Evolutionary conservation across 2,113 vertebrate genomes (phyloP), one percentile per base, ranked within the genome.

Genomic region (Clupea harengus): DNA sequence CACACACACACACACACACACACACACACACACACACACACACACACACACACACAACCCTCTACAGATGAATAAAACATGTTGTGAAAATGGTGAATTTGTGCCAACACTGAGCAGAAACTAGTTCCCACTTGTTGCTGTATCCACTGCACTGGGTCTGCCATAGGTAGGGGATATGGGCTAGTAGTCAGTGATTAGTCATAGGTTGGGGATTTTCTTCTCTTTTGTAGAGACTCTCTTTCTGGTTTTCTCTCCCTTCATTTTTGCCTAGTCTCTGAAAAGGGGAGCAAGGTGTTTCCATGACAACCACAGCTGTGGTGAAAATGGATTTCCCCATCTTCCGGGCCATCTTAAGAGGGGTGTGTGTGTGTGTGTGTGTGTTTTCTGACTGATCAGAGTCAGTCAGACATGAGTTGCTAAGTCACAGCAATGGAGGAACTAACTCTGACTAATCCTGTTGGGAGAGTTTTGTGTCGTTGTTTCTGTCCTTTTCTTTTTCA

Each of bases 161-260:
- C 3, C 67, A 13, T 28, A 10, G 67, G 10, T 28, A 0, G 28
- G 28, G 28, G 67, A 15, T 39, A 39, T 39, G 28, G 67, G 28
- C 67, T 3, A 75, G 25, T 75, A 15, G 67, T 75, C 67, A 15
- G 67, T 75, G 67, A 75, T 75, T 75, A 88, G 84, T 82, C 45
- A 72, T n/a, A 85, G 87, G 4, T 22, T 60, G 45, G 25, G 18
- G 87, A 82, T 8, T 81, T 46, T 83, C 47, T 32, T 32, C 52
- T 10, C 80, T 85, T 67, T 81, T 78, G 50, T 22, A 75, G 13
- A 28, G 60, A 3, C 47, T 83, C 46, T 25, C 11, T 72, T 11
- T 72, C 6, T 6, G 3, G 7, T 28, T 72, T 32, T 72, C 64
- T 28, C 64, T 72, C 9, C 64, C 10, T 72, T 72, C 25, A 15